These are phyloP conservation scores for Trinorchestia longiramus DNA, from an alignment of 1,140 invertebrate species.

Conservation along the genomic window DNA sequence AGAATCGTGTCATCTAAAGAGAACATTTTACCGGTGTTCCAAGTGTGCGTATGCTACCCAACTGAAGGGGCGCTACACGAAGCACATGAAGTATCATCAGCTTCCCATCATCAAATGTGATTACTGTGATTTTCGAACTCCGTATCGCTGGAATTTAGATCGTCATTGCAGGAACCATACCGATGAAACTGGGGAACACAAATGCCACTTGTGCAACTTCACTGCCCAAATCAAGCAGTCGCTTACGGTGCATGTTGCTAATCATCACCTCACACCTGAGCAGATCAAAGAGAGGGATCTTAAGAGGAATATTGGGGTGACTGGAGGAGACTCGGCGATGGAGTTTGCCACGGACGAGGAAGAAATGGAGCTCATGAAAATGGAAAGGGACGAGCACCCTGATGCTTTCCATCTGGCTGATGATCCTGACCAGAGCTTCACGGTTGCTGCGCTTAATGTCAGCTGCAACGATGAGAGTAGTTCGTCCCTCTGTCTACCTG, in stretches of 20 bases:
- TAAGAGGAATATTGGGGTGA: slow-evolving; percentile 68
- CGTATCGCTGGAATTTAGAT: slow-evolving; percentile 94
- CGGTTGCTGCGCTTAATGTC: slow-evolving; percentile 71
- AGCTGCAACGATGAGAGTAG: slow-evolving; percentile 71
- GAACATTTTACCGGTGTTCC: slow-evolving; percentile 83
- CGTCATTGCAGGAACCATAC: slow-evolving; percentile 92
- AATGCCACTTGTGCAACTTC: slow-evolving; percentile 90
- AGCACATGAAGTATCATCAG: slow-evolving; percentile 94
- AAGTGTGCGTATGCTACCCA: slow-evolving; percentile 93
- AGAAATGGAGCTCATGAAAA: slow-evolving; percentile 74
- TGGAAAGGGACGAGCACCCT: slow-evolving; percentile 65
- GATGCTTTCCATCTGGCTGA: slow-evolving; percentile 63
- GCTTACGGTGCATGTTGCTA: slow-evolving; percentile 88
- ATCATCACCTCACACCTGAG: slow-evolving; percentile 79
- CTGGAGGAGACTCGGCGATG: slow-evolving; percentile 60
- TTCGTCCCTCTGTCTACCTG: slow-evolving; percentile 68
- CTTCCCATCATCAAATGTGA: slow-evolving; percentile 94
- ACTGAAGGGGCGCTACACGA: slow-evolving; percentile 88
- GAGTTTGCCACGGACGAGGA: slow-evolving; percentile 66
- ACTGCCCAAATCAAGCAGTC: slow-evolving; percentile 92
- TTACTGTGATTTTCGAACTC: slow-evolving; percentile 91
- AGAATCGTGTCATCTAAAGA: slow-evolving; percentile 68
- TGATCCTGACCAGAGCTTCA: slow-evolving; percentile 58
- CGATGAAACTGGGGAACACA: slow-evolving; percentile 80
- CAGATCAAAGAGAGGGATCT: slow-evolving; percentile 74